Conservation (phyloP, 2,797 vertebrate genomes). For the Chiropotes sagulatus region DNA sequence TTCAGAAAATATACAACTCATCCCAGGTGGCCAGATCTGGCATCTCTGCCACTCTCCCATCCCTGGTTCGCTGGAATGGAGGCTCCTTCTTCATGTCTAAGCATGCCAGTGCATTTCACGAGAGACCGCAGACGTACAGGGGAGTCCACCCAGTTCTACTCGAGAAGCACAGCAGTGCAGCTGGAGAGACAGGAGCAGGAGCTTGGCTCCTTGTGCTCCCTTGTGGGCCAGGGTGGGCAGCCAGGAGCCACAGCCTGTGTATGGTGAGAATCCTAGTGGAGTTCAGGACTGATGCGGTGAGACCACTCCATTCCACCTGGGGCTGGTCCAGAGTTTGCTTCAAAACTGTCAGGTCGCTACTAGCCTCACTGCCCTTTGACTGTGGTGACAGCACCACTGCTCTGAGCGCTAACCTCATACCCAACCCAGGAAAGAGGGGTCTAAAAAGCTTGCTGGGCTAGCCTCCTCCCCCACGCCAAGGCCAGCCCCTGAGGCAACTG, state of each 20-base stretch:
- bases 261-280: background rate
- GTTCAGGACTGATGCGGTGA: background rate
- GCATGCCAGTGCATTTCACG: background rate
- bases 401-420: background rate
- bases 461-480: background rate
- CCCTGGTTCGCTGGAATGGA: background rate
- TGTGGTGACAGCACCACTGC: background rate
- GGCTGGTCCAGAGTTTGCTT: background rate
- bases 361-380: background rate
- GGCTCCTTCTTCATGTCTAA: background rate
- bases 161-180: background rate
- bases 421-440: background rate
- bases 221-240: fast-evolving
- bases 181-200: background rate
- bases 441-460: no score
- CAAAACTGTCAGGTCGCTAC: background rate
- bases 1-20: background rate
- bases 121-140: background rate
- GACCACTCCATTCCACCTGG: background rate
- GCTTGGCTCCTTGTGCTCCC: background rate
- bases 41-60: background rate
- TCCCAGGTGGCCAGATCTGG: background rate
- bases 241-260: background rate
- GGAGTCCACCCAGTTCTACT: background rate
- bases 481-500: background rate